Evolutionary conservation across 2,888 invertebrate species (phyloP).

Genomic region (Pseudococcus longispinus): DNA sequence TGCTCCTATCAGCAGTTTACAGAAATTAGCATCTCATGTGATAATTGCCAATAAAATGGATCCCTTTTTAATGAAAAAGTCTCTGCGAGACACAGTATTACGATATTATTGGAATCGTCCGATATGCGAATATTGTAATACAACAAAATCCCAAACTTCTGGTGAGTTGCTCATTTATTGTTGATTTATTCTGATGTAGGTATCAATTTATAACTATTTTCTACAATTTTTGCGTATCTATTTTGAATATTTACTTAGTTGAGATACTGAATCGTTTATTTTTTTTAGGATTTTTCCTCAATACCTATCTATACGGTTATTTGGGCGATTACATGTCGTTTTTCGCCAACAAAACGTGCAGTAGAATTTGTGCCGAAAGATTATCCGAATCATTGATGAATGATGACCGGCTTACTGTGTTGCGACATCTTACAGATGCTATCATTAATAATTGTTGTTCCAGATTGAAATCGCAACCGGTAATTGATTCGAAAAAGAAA

Average conservation of each 20-base stretch:
- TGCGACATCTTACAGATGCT: neutral
- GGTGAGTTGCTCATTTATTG: too few species aligned
- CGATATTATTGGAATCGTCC: neutral
- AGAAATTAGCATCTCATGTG: neutral
- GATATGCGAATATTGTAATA: neutral
- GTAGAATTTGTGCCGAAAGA: slow-evolving; percentile 62
- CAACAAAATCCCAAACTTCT: neutral
- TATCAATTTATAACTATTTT: too few species aligned
- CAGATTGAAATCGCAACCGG: neutral
- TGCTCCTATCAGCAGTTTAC: neutral
- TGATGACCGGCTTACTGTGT: neutral
- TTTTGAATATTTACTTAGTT: too few species aligned
- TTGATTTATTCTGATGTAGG: too few species aligned
- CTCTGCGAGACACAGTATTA: neutral
- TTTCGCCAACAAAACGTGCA: slow-evolving; percentile 66
- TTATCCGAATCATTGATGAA: neutral
- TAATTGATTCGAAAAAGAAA: neutral
- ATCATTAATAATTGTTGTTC: neutral
- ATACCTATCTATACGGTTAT: slow-evolving; percentile 58
- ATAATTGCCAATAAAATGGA: neutral
- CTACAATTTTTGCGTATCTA: too few species aligned
- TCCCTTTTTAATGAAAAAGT: neutral
- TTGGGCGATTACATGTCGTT: slow-evolving; percentile 65
- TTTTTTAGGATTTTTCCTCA: neutral
- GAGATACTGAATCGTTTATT: neutral